Base-by-base conservation (phyloP, 2,113 vertebrate genomes). In the Esox niger region DNA sequence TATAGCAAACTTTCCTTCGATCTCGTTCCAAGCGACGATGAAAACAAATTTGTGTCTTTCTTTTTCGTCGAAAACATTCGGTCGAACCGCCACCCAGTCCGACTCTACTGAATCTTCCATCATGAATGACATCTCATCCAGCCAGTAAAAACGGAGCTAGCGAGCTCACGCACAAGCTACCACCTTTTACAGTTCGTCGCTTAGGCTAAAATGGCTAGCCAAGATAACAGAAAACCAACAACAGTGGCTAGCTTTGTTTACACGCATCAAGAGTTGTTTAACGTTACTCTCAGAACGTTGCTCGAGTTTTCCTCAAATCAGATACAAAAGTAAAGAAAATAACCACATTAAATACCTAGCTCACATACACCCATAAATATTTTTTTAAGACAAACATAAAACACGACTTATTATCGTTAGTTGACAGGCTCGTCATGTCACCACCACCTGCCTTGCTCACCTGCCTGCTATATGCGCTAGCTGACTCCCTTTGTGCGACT, bases 21-120 rank as follows among this genome's bases (percentile, higher is more conserved):
- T 87, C 82, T 98, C 95, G 75, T 98, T 98, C 96, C 96, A 98
- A 81, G 96, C 96, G 86, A 95, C 96, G 62, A 98, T 98, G n/a
- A 98, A 98, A 15, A 91, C 94, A 58, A 98, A 97, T 80, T 97
- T 98, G 77, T 96, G 95, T 67, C 92, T 91, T 75, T 96, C 95
- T 43, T 94, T 95, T 68, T 98, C 96, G 56, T 97, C 95, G 82
- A 98, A 98, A 6, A 92, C 92, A 74, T 93, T 93, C 33, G 96
- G 95, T 77, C 95, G 87, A 8, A 98, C 95, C 2, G 95, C 96
- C 57, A 98, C 96, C 96, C 96, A 98, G 30, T 92, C 96, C 69
- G 94, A 93, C 90, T 98, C 96, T 58, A 98, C 77, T 67, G 93
- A 91, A 74, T 98, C 96, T 84, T 98, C 96, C 88, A 96, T 90